phyloP scores from a whole-genome alignment of 2,113 vertebrate genomes.

The Pao palembangensis region DNA sequence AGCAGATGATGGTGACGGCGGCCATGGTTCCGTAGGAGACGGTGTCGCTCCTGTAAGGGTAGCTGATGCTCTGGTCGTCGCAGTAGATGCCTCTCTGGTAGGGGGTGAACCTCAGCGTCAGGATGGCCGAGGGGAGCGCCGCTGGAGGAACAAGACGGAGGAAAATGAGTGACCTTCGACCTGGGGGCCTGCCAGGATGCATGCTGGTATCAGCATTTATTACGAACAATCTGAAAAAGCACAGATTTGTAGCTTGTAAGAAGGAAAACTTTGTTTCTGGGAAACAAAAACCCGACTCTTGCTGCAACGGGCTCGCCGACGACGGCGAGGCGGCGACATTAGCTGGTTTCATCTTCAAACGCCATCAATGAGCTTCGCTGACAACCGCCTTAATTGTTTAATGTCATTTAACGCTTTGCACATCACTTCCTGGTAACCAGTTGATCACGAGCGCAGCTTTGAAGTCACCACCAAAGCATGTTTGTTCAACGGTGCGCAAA shows the following conservation, averaged over 20 bases:
- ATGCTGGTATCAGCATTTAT: too few species aligned
- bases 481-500: constrained; percentile 49
- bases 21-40: constrained; percentile 91
- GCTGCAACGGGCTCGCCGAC: constrained; percentile 40
- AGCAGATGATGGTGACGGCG: constrained; percentile 84
- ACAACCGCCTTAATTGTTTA: constrained; percentile 7
- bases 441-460: constrained; percentile 47
- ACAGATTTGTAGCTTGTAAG: too few species aligned
- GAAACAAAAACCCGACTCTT: constrained; percentile 53
- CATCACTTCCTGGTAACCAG: background rate
- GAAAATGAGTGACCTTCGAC: too few species aligned
- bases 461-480: constrained; percentile 22
- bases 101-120: constrained; percentile 82
- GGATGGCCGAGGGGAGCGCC: constrained; percentile 82
- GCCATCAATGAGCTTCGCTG: constrained; percentile 11
- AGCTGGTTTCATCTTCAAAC: too few species aligned
- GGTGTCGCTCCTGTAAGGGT: constrained; percentile 88
- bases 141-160: constrained; percentile 65
- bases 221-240: too few species aligned
- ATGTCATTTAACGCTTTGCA: too few species aligned
- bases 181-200: background rate
- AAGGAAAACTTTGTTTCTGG: too few species aligned
- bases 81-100: constrained; percentile 90
- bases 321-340: too few species aligned
- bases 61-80: constrained; percentile 82